Evolutionary conservation across 2,797 vertebrate species (phyloP), one percentile per base, ranked within the genome.

Genomic region (Cetoscarus ocellatus): DNA sequence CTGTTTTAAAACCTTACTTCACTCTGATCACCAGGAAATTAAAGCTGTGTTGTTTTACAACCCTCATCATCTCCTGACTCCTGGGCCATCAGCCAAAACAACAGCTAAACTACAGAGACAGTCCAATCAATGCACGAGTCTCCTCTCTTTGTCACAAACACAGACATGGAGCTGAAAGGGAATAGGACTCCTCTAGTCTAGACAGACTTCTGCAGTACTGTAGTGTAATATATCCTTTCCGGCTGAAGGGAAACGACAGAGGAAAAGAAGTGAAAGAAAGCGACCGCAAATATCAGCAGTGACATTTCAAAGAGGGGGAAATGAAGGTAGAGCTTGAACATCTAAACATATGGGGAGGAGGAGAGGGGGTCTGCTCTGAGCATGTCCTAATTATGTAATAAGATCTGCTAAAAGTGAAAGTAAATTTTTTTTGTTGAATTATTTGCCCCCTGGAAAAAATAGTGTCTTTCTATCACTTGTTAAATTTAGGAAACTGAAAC

Each of bases 21-120:
- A 19, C 34, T 55, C 59, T 40, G 39, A 67, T 62, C 48, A 36
- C 38, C 14, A 10, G 35, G 39, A 19, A 43, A 60, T 67, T 59
- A 62, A 9, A 47, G 38, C 10, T 35, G 52, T 56, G 52, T 13
- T 61, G 57, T 59, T 61, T 65, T 66, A 69, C 44, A 77, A 55
- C 27, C 44, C 39, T 56, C 44, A 67, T 69, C 48, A 45, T 59
- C 56, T 59, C 56, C 53, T 39, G 0, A 7, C 34, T 62, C n/a
- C 57, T 5, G 14, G 70, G 70, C 52, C 36, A 18, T 19, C 35
- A 48, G 68, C 65, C 66, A 70, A 71, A 74, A 43, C 19, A 49
- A 40, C 51, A 48, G 68, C 56, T 43, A 44, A 42, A 64, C 48
- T 47, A 54, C 56, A 72, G 57, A n/a, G 54, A 47, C 64, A 47